Conservation (phyloP, 2,888 invertebrate genomes). For the Harpagoxenus sublaevis region DNA sequence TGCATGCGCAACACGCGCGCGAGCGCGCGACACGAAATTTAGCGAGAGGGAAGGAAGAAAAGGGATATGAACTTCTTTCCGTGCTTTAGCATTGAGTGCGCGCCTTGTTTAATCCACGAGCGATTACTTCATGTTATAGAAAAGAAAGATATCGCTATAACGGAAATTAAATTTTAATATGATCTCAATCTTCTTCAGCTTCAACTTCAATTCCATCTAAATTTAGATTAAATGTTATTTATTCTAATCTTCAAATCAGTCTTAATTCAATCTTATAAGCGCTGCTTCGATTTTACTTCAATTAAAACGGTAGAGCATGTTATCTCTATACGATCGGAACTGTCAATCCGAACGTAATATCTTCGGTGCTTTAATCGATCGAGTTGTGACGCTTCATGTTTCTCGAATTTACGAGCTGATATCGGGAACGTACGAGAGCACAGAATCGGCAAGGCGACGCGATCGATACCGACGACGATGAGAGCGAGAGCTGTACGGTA, state of each 20-base stretch:
- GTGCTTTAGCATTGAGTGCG: neutral
- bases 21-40: constrained; percentile 1
- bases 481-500: constrained; percentile 18
- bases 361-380: constrained; percentile 26
- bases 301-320: neutral
- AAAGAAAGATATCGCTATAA: neutral
- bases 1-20: neutral
- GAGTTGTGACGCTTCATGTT: constrained; percentile 17
- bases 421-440: constrained; percentile 16
- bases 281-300: neutral
- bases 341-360: constrained; percentile 41
- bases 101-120: neutral
- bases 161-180: neutral
- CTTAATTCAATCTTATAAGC: neutral
- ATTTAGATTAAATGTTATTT: neutral
- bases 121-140: neutral
- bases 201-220: neutral
- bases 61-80: neutral
- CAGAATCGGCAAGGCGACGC: constrained; percentile 4
- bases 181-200: neutral
- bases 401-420: constrained; percentile 49
- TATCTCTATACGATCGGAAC: neutral
- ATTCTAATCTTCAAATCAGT: neutral
- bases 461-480: constrained; percentile 36
- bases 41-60: neutral